Evolutionary conservation across 2,113 vertebrate species (phyloP).

Genomic region (Pituophis catenifer): DNA sequence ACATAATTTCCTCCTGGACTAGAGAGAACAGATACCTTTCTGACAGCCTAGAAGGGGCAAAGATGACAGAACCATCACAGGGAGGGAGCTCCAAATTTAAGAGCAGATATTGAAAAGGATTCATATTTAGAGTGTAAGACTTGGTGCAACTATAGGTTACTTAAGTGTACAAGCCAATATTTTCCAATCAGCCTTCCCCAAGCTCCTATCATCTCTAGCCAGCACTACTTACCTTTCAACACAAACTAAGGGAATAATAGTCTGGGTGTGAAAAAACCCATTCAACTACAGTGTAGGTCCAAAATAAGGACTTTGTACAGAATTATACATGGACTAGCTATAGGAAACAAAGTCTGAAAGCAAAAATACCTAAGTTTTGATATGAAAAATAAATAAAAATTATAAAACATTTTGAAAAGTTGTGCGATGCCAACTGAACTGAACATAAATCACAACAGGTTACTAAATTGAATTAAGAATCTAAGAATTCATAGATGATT

Average conservation of each 20-base stretch:
- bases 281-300: not conserved
- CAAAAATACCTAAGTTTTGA: not conserved
- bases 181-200: not conserved
- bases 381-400: not conserved
- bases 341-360: not conserved
- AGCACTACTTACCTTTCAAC: not conserved
- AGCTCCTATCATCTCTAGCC: not conserved
- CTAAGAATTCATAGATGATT: not conserved
- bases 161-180: not conserved
- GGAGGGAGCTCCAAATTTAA: not conserved
- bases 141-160: not conserved
- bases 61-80: not conserved
- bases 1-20: not conserved
- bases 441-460: not conserved
- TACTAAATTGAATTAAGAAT: not conserved
- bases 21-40: not conserved
- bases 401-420: not conserved
- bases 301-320: not conserved
- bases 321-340: not conserved
- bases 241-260: not conserved
- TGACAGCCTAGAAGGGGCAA: not conserved
- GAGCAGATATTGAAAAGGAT: not conserved
- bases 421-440: not conserved
- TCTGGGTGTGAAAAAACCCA: no score
- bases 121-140: not conserved